Evolutionary conservation across 2,113 vertebrate species (phyloP).

Genomic region (Corvus moneduloides): DNA sequence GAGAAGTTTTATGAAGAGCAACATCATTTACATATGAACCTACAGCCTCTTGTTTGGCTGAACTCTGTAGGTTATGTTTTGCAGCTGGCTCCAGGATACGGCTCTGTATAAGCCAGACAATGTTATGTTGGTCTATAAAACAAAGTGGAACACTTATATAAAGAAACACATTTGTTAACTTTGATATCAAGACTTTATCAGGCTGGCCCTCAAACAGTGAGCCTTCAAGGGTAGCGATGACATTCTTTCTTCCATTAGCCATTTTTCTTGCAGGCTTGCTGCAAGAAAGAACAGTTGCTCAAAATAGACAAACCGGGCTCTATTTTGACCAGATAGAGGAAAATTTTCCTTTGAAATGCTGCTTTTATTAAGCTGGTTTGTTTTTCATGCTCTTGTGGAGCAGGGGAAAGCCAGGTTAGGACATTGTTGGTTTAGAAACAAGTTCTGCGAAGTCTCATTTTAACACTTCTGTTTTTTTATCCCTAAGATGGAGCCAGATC

Average conservation of each 20-base stretch:
- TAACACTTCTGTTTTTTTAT: background rate
- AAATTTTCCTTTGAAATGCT: background rate
- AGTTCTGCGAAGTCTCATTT: background rate
- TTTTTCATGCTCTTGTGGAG: background rate
- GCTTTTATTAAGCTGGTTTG: background rate
- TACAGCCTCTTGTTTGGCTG: background rate
- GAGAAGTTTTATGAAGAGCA: background rate
- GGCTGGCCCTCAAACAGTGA: background rate
- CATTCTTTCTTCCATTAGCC: background rate
- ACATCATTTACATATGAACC: rapidly evolving
- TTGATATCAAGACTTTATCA: background rate
- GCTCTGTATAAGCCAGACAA: background rate
- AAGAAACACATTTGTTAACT: constrained; percentile 9
- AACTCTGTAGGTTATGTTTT: background rate
- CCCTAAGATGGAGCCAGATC: background rate
- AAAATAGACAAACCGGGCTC: background rate
- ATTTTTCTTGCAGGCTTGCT: background rate
- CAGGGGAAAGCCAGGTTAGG: background rate
- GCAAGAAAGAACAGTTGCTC: background rate
- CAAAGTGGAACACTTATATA: background rate
- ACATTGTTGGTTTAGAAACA: background rate
- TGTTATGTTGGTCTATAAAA: background rate
- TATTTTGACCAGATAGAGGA: background rate
- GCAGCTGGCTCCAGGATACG: background rate
- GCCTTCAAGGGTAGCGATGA: background rate